Base-by-base conservation (phyloP, 2,113 vertebrate genomes). In the Patagioenas fasciata region DNA sequence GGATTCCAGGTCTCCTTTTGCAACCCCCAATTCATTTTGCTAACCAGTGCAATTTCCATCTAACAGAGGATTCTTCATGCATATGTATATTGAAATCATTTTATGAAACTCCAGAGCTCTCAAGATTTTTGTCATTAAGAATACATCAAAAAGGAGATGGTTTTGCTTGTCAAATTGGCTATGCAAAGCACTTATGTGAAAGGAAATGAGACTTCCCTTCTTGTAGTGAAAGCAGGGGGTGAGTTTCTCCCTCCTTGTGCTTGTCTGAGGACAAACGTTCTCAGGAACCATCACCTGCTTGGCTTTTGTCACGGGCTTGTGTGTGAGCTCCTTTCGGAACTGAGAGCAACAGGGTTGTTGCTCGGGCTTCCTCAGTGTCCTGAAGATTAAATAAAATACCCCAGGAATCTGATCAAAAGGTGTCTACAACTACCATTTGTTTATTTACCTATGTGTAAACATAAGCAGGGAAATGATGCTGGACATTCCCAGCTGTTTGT, bases 91-190 rank as follows among this genome's bases (percentile, higher is more conserved):
- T 80, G 64, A 94, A 86, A 78, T 61, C 28, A 26, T 34, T 89
- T 34, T 34, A 3, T 62, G 83, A 84, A 94, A 91, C 53, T 84
- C 36, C 38, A 71, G 72, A 81, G 48, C 36, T 88, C 72, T 89
- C 80, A 67, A 57, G 61, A 38, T 67, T 96, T 80, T 82, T 32
- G 13, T 92, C 38, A 69, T 93, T 77, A 85, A 93, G 80, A 83
- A 73, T 91, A 60, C 85, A 89, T 91, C 71, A 80, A 66, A 88
- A 91, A 69, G 53, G 74, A 88, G 60, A 48, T 74, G 72, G 47
- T 48, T 90, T 94, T 96, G 71, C 89, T 77, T 94, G 85, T 88
- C 69, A 92, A 26, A 80, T 60, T 78, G 64, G 51, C 82, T 80
- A 48, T 88, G 93, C 71, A 93, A 90, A 95, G 29, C 51, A 70